phyloP scores from a whole-genome alignment of 2,113 vertebrate genomes.

The Nettapus auritus region DNA sequence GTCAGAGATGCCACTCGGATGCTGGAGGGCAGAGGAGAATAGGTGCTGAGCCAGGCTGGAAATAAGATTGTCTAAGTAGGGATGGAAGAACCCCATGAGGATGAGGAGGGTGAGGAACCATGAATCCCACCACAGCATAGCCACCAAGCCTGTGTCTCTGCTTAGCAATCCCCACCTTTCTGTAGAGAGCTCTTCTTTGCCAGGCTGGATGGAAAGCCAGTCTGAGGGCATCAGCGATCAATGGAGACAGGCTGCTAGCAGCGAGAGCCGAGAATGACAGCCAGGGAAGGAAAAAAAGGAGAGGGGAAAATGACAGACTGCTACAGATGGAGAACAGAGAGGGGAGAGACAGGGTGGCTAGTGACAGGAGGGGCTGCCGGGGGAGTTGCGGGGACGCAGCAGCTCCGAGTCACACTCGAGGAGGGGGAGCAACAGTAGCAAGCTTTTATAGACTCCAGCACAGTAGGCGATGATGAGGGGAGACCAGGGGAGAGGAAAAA shows the following conservation, averaged over 20 bases:
- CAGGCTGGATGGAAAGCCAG: not conserved
- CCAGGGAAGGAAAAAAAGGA: not conserved
- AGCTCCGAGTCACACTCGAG: not conserved
- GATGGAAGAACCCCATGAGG: not conserved
- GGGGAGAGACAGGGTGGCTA: conserved; percentile 31
- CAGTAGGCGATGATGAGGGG: not conserved
- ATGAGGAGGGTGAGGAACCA: not conserved
- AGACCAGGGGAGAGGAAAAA: not conserved
- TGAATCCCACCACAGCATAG: not conserved
- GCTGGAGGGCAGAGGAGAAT: not conserved
- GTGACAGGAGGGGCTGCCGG: not conserved
- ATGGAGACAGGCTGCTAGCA: not conserved
- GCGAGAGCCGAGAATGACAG: conserved; percentile 6
- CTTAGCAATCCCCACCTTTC: not conserved
- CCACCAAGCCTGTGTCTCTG: not conserved
- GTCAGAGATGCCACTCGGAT: not conserved
- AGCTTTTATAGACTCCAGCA: conserved; percentile 19
- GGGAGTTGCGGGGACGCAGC: not conserved
- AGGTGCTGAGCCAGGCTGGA: not conserved
- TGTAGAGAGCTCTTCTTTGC: not conserved
- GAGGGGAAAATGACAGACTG: not conserved
- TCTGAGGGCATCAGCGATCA: not conserved
- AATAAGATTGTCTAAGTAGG: not conserved
- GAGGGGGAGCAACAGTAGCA: not conserved
- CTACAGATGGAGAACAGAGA: conserved; percentile 10